phyloP scores from a whole-genome alignment of 2,888 invertebrate genomes.

The Callyntrura guangdongensis region DNA sequence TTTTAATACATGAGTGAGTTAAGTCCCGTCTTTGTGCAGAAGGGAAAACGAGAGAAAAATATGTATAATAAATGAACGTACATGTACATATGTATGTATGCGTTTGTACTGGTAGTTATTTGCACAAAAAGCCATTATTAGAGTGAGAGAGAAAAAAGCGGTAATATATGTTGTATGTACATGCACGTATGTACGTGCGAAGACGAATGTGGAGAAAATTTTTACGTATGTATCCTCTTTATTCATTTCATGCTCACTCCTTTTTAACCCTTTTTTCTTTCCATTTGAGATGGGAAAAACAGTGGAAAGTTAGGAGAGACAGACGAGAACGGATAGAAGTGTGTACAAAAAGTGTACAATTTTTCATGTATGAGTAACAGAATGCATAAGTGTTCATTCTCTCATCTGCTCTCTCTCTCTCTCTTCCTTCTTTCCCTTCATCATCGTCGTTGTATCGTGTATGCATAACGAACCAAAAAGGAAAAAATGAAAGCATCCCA shows the following conservation, averaged over 20 bases:
- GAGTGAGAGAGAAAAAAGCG: slow-evolving; percentile 22
- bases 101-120: slow-evolving; percentile 22
- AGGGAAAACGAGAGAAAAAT: slow-evolving; percentile 11
- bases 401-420: slow-evolving; percentile 65
- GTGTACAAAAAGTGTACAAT: slow-evolving; percentile 4
- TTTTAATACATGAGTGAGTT: slow-evolving; percentile 64
- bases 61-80: slow-evolving; percentile 18
- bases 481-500: slow-evolving; percentile 62
- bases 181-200: neutral
- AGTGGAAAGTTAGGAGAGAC: slow-evolving; percentile 7
- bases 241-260: slow-evolving; percentile 66
- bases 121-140: slow-evolving; percentile 58
- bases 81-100: slow-evolving; percentile 7
- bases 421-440: neutral
- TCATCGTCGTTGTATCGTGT: slow-evolving; percentile 38
- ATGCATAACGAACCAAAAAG: slow-evolving; percentile 63
- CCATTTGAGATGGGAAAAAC: slow-evolving; percentile 21
- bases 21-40: slow-evolving; percentile 9
- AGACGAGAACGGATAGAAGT: slow-evolving; percentile 16
- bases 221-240: slow-evolving; percentile 57
- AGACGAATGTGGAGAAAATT: slow-evolving; percentile 54
- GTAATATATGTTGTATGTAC: neutral
- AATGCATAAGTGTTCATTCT: slow-evolving; percentile 76
- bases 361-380: slow-evolving; percentile 37
- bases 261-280: slow-evolving; percentile 68